Percentiles rank a stretch among this genome's conserved stretches.
Evolutionary conservation across 2,888 invertebrate genomes (phyloP).

Genomic region (Endotricha flammealis): DNA sequence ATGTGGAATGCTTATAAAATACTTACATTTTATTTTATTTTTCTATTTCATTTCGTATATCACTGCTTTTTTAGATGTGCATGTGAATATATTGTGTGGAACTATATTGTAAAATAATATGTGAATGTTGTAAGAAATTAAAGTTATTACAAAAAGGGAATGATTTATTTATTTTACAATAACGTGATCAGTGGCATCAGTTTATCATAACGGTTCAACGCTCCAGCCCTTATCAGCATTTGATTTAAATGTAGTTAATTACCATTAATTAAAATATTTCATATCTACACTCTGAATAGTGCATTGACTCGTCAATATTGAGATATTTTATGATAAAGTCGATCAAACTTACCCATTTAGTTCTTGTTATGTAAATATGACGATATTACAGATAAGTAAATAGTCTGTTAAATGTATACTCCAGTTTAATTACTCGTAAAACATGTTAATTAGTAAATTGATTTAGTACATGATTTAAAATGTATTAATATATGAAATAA

Average conservation of each 20-base stretch:
- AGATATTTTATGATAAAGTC: slow-evolving; percentile 20
- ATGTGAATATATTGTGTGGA: slow-evolving; percentile 12
- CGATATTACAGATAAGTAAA: too few relatives aligned
- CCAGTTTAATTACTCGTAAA: too few relatives aligned
- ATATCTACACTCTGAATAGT: slow-evolving; percentile 22
- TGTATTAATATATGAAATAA: too few relatives aligned
- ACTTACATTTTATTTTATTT: slow-evolving; percentile 22
- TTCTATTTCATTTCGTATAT: slow-evolving; percentile 18
- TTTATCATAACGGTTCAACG: slow-evolving; percentile 8
- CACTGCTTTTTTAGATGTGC: slow-evolving; percentile 26
- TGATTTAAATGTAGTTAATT: neutral
- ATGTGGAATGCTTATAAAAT: too few relatives aligned
- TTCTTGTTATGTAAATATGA: too few relatives aligned
- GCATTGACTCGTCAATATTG: slow-evolving; percentile 49
- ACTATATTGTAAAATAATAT: slow-evolving; percentile 10
- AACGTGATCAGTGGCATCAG: neutral
- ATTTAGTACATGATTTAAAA: too few relatives aligned
- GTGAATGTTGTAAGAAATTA: neutral
- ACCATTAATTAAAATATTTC: neutral
- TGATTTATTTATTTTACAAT: neutral
- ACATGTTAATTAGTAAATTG: too few relatives aligned
- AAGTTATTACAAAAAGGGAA: neutral
- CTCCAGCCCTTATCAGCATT: slow-evolving; percentile 8
- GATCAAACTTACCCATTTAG: slow-evolving; percentile 5
- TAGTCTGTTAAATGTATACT: too few relatives aligned